These are phyloP conservation scores for Malachius bipustulatus DNA, from an alignment of 2,888 invertebrate genomes.

Conservation along the genomic window DNA sequence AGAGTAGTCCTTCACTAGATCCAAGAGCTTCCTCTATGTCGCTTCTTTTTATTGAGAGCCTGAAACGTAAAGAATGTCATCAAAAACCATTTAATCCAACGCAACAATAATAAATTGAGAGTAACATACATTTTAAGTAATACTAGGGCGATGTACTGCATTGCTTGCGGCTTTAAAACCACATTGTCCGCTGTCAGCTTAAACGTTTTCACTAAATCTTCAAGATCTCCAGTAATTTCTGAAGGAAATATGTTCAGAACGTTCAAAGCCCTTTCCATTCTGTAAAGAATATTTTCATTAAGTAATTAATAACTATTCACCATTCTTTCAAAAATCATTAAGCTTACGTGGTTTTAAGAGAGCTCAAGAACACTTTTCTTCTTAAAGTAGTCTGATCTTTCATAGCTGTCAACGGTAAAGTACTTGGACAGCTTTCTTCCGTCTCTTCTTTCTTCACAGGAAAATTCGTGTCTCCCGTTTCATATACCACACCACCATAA, in stretches of 20 bases:
- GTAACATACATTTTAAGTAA: slow-evolving; percentile 52
- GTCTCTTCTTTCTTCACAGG: slow-evolving; percentile 24
- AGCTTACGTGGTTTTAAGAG: slow-evolving; percentile 49
- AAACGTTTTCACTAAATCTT: slow-evolving; percentile 49
- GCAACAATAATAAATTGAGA: too few species aligned
- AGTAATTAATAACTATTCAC: slow-evolving; percentile 5
- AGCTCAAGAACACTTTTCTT: slow-evolving; percentile 55
- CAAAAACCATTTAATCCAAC: too few species aligned
- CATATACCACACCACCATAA: slow-evolving; percentile 43
- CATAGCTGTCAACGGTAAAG: slow-evolving; percentile 53
- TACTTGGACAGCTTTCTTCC: slow-evolving; percentile 33
- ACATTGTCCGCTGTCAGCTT: slow-evolving; percentile 59
- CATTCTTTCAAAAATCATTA: slow-evolving; percentile 5
- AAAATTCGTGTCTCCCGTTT: slow-evolving; percentile 26
- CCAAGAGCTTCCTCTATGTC: too few species aligned
- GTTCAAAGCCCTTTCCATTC: slow-evolving; percentile 25
- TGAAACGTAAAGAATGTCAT: too few species aligned
- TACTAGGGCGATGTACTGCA: slow-evolving; percentile 58
- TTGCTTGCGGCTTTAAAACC: slow-evolving; percentile 57
- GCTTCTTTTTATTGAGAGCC: too few species aligned
- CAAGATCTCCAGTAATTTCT: slow-evolving; percentile 32
- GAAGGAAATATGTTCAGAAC: slow-evolving; percentile 15
- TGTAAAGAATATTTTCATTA: slow-evolving; percentile 18
- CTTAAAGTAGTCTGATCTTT: slow-evolving; percentile 55
- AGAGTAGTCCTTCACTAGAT: too few species aligned